Conservation (phyloP, 2,888 invertebrate genomes). For the Diabrotica balteata region DNA sequence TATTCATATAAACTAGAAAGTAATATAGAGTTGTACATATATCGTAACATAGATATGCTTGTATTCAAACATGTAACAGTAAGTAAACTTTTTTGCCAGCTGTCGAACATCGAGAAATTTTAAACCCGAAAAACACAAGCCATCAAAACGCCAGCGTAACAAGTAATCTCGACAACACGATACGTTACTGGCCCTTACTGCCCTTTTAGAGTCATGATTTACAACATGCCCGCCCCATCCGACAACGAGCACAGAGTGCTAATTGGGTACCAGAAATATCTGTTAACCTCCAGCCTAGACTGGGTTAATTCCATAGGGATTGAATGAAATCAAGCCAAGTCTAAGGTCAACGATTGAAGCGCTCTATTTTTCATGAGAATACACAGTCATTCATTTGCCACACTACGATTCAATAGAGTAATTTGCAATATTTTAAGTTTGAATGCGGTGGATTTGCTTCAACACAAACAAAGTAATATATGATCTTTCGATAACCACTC, state of each 20-base stretch:
- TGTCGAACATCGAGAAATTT: not conserved
- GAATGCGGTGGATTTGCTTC: too few relatives aligned
- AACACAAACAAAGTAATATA: too few relatives aligned
- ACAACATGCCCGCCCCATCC: not conserved
- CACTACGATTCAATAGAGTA: not conserved
- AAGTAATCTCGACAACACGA: not conserved
- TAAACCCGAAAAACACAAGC: not conserved
- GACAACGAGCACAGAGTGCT: not conserved
- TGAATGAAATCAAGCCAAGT: not conserved
- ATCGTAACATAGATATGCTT: too few relatives aligned
- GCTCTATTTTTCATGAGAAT: not conserved
- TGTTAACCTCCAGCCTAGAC: not conserved
- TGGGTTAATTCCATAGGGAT: not conserved
- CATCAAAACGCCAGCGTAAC: not conserved
- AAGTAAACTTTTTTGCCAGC: not conserved
- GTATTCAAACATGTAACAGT: too few relatives aligned
- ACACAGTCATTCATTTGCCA: not conserved
- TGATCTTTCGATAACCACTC: too few relatives aligned
- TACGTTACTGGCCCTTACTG: not conserved
- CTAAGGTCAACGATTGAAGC: not conserved
- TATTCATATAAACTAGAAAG: too few relatives aligned
- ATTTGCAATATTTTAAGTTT: not conserved
- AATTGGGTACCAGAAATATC: conserved; percentile 1
- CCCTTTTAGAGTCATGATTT: not conserved
- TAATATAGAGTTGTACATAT: too few relatives aligned